Conservation (phyloP, 2,113 vertebrate genomes). For the Vombatus ursinus region DNA sequence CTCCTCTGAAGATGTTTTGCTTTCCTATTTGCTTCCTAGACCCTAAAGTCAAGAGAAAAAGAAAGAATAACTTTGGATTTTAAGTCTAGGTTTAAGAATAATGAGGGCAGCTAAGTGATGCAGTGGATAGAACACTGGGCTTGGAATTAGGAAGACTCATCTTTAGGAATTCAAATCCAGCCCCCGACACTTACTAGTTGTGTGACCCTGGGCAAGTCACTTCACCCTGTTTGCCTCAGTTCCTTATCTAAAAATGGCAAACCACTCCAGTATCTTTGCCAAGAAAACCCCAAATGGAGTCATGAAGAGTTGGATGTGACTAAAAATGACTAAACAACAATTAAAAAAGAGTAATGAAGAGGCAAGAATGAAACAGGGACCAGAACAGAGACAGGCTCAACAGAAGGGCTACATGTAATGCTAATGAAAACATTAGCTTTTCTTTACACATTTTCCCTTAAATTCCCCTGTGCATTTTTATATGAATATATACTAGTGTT, state of each 20-base stretch:
- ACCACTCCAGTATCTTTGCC: background rate
- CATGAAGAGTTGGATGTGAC: background rate
- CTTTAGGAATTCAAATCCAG: background rate
- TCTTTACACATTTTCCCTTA: background rate
- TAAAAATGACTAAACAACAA: background rate
- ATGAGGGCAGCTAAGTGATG: background rate
- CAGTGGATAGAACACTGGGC: background rate
- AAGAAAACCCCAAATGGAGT: background rate
- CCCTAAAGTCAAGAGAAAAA: constrained; percentile 53
- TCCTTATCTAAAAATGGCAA: background rate
- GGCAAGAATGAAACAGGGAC: background rate
- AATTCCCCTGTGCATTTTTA: background rate
- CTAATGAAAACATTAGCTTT: background rate
- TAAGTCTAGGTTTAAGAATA: constrained; percentile 33
- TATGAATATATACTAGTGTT: constrained; percentile 18
- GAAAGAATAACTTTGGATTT: constrained; percentile 75
- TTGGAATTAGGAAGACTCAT: background rate
- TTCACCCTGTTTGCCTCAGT: too few species aligned
- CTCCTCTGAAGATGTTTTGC: constrained; percentile 41
- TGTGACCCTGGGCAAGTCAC: background rate
- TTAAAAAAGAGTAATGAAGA: background rate
- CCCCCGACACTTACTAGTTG: background rate
- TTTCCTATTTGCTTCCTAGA: constrained; percentile 57
- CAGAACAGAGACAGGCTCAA: background rate
- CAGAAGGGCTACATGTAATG: rapidly evolving